Evolutionary conservation across 2,888 invertebrate species (phyloP).

Genomic region (Polydesmus complanatus): DNA sequence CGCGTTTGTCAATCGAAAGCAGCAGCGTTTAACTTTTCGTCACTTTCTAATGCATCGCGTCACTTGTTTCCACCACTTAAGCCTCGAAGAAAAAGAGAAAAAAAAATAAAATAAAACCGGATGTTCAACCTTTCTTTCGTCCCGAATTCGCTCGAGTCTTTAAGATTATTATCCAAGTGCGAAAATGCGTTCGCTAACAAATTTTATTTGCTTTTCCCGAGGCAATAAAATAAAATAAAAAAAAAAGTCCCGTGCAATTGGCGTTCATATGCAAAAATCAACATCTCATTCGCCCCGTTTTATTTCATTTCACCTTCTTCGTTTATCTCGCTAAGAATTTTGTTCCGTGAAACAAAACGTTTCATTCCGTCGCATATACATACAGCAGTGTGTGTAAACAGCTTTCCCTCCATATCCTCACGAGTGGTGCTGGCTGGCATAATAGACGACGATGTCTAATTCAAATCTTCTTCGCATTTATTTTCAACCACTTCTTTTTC

Average conservation of each 20-base stretch:
- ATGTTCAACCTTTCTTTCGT: neutral
- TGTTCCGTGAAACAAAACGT: too few relatives aligned
- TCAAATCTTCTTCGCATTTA: neutral
- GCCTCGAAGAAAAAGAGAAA: too few relatives aligned
- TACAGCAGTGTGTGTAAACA: neutral
- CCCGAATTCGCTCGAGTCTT: neutral
- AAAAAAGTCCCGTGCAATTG: too few relatives aligned
- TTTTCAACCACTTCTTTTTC: neutral
- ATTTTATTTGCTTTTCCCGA: neutral
- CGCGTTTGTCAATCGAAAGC: neutral
- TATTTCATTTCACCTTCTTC: too few relatives aligned
- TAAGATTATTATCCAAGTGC: neutral
- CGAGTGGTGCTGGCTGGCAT: neutral
- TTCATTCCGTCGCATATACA: too few relatives aligned
- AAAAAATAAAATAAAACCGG: neutral
- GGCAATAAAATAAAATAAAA: neutral
- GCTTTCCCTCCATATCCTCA: neutral
- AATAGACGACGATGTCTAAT: neutral
- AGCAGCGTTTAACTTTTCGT: neutral
- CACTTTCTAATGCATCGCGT: neutral
- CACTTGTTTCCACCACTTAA: neutral
- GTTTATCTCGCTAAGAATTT: too few relatives aligned
- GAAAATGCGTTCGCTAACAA: neutral
- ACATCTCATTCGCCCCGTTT: too few relatives aligned
- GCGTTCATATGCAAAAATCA: neutral